Conservation (phyloP, 2,888 invertebrate genomes). For the Trissolcus japonicus region DNA sequence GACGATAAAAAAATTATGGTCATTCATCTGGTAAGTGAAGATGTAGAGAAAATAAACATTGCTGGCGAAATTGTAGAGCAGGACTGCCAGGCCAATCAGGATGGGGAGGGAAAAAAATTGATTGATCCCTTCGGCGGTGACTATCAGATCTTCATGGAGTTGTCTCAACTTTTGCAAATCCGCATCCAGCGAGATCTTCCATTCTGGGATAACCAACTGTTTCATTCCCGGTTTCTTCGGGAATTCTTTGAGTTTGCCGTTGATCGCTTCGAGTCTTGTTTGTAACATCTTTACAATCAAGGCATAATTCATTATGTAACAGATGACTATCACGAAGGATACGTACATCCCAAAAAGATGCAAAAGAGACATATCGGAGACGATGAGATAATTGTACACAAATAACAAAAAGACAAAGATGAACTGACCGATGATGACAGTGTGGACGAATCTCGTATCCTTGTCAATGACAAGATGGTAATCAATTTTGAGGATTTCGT, state of each 20-base stretch:
- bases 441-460: background rate
- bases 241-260: background rate
- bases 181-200: background rate
- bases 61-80: background rate
- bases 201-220: background rate
- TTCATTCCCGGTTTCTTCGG: background rate
- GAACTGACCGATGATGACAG: background rate
- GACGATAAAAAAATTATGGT: background rate
- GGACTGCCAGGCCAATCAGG: background rate
- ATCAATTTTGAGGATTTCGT: too few relatives aligned
- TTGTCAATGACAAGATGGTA: too few relatives aligned
- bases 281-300: conserved; percentile 9
- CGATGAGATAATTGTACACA: background rate
- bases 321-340: background rate
- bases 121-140: conserved; percentile 2
- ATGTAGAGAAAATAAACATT: conserved; percentile 9
- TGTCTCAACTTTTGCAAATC: conserved; percentile 2
- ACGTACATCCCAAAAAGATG: background rate
- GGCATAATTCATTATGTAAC: conserved; percentile 14
- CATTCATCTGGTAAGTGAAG: background rate
- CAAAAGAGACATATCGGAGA: background rate
- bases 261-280: conserved; percentile 4
- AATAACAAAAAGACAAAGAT: background rate
- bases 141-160: conserved; percentile 10
- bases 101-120: conserved; percentile 27